Percentiles rank a stretch among this genome's conserved stretches.
Conservation (phyloP, 2,113 vertebrate species). For the Callithrix jacchus region DNA sequence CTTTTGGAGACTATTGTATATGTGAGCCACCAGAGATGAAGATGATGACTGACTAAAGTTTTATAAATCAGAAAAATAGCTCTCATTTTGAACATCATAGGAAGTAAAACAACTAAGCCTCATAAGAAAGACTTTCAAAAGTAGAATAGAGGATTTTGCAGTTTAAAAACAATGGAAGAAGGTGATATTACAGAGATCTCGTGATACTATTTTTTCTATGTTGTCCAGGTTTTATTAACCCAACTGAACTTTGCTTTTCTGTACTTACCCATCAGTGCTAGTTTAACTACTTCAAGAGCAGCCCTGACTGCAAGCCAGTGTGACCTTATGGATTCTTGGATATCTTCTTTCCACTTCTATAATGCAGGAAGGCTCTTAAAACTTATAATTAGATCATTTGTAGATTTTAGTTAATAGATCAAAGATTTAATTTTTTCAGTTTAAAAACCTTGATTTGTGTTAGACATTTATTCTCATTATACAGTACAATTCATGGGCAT, state of each 20-base stretch:
- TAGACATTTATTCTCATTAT: background rate
- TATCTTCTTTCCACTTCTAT: background rate
- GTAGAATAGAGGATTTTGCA: background rate
- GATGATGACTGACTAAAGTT: rapidly evolving
- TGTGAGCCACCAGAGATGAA: background rate
- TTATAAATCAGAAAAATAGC: background rate
- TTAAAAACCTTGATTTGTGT: background rate
- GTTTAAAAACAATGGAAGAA: background rate
- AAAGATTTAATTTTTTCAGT: background rate
- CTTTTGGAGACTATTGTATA: background rate
- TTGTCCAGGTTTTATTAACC: background rate
- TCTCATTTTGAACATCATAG: background rate
- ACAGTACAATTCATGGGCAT: background rate
- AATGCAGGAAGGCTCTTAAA: background rate
- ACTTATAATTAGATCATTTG: background rate
- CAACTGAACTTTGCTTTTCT: background rate
- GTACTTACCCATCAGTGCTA: background rate
- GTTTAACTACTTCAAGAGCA: background rate
- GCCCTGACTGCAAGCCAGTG: background rate
- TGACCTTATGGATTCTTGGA: background rate
- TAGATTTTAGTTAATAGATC: background rate
- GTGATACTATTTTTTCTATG: background rate
- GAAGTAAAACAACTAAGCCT: rapidly evolving
- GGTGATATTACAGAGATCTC: background rate
- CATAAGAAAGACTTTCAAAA: background rate